Evolutionary conservation across 2,888 invertebrate genomes (phyloP).

Genomic region (Leuctra nigra): DNA sequence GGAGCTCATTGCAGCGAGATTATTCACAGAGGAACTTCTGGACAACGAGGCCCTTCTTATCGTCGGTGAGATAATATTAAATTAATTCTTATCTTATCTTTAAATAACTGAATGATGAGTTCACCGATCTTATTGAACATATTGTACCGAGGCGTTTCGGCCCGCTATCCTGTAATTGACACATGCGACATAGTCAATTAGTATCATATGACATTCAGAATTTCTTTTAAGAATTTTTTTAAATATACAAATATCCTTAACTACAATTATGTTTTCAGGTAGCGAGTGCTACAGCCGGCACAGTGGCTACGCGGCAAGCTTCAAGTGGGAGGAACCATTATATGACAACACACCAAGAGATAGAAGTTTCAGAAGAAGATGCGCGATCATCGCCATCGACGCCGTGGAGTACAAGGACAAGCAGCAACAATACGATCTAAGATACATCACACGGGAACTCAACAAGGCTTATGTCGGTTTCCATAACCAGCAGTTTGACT

Average conservation of each 20-base stretch:
- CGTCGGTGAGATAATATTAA: slow-evolving; percentile 47
- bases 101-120: not conserved
- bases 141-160: too few relatives aligned
- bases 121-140: too few relatives aligned
- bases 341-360: slow-evolving; percentile 64
- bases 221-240: too few relatives aligned
- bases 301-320: slow-evolving; percentile 73
- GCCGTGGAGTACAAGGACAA: slow-evolving; percentile 60
- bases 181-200: too few relatives aligned
- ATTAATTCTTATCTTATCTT: not conserved
- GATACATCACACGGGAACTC: slow-evolving; percentile 65
- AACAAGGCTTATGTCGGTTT: slow-evolving; percentile 80
- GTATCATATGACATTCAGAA: too few relatives aligned
- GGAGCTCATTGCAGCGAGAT: slow-evolving; percentile 77
- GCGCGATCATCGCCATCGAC: slow-evolving; percentile 83
- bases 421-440: slow-evolving; percentile 45
- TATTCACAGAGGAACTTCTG: slow-evolving; percentile 75
- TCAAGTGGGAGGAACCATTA: slow-evolving; percentile 69
- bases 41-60: slow-evolving; percentile 79
- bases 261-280: too few relatives aligned
- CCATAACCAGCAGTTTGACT: too few relatives aligned
- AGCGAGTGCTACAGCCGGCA: slow-evolving; percentile 74
- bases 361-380: slow-evolving; percentile 56
- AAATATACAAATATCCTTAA: too few relatives aligned
- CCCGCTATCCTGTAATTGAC: too few relatives aligned